phyloP scores from a whole-genome alignment of 1,140 invertebrate species.

The Trichogramma pretiosum region DNA sequence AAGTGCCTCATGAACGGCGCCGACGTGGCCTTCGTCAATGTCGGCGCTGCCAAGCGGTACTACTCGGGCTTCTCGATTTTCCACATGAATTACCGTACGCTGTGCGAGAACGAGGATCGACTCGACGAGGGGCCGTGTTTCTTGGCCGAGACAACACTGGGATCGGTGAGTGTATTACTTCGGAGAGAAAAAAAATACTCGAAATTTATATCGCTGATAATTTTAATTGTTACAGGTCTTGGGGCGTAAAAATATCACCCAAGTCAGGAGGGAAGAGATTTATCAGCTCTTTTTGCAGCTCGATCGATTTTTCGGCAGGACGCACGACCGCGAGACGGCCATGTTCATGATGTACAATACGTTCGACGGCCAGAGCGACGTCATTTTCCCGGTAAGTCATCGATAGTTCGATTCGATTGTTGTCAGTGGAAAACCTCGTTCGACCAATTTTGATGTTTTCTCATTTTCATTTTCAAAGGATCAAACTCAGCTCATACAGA shows the following conservation, averaged over 20 bases:
- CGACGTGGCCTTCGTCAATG: constrained; percentile 79
- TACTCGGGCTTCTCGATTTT: constrained; percentile 39
- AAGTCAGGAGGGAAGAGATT: constrained; percentile 53
- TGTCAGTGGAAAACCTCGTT: neutral
- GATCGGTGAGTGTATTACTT: constrained; percentile 29
- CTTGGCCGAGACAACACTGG: constrained; percentile 61
- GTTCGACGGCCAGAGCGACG: constrained; percentile 51
- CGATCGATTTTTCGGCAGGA: constrained; percentile 59
- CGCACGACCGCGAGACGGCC: constrained; percentile 48
- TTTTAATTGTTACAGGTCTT: constrained; percentile 45
- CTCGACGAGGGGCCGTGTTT: constrained; percentile 49
- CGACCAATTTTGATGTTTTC: neutral
- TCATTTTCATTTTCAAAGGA: constrained; percentile 22
- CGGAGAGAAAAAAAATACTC: neutral
- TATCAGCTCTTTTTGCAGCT: constrained; percentile 56
- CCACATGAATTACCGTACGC: constrained; percentile 31
- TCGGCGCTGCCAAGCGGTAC: constrained; percentile 56
- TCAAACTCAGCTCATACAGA: constrained; percentile 24
- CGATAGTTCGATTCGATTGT: no score
- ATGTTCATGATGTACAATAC: constrained; percentile 58
- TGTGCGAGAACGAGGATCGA: constrained; percentile 45
- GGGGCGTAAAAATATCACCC: constrained; percentile 45
- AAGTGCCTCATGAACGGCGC: constrained; percentile 66
- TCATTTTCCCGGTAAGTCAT: constrained; percentile 60
- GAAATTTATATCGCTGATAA: neutral